A percentile compares a stretch with the other conserved stretches of the same genome.
Evolutionary conservation across 1,140 invertebrate species (phyloP).

Genomic region (Paraescarpia echinospica): DNA sequence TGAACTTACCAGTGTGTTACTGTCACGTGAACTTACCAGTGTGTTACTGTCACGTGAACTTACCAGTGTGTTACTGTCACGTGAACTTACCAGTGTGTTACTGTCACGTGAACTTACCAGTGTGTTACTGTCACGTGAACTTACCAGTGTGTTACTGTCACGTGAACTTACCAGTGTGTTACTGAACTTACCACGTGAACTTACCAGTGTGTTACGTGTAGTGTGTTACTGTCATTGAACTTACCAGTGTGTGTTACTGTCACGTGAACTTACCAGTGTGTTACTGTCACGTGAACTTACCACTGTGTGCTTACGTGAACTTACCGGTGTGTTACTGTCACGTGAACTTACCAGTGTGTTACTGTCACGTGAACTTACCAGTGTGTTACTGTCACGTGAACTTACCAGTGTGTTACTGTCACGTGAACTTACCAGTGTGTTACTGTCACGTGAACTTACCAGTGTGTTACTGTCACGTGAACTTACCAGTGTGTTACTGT

Average conservation of each 20-base stretch:
- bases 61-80: too few relatives aligned
- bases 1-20: background rate
- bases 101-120: constrained; percentile 25
- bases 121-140: background rate
- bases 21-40: background rate
- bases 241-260: background rate
- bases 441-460: background rate
- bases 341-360: background rate
- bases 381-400: background rate
- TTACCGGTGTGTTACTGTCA: background rate
- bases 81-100: constrained; percentile 27
- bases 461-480: background rate
- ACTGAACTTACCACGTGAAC: background rate
- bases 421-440: too few relatives aligned
- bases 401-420: too few relatives aligned
- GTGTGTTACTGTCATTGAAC: background rate
- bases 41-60: too few relatives aligned
- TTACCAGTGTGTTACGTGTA: too few relatives aligned
- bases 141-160: too few relatives aligned
- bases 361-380: background rate
- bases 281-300: background rate
- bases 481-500: background rate
- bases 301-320: background rate
- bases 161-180: too few relatives aligned
- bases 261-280: too few relatives aligned